Base-by-base conservation (phyloP, 2,888 invertebrate genomes). In the Platycnemis pennipes region DNA sequence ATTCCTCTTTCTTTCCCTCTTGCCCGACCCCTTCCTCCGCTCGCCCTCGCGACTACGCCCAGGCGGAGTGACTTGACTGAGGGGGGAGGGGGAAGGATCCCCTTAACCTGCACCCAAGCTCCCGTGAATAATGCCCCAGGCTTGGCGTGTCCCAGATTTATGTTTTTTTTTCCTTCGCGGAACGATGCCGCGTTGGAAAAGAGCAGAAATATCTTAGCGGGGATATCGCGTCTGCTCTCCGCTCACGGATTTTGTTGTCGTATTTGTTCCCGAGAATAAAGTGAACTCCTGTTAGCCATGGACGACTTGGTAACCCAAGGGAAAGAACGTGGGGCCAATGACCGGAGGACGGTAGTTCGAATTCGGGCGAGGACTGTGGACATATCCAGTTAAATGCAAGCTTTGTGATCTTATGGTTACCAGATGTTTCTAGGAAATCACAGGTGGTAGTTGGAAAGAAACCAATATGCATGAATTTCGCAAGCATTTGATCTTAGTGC, bases 81-180 rank as follows among this genome's bases (percentile, higher is more conserved):
- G 63, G 63, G 63, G 22, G n/a, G 63, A 26, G 26, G 63, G 63
- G 19, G 63, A 53, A 7, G 53, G 19, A 53, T 53, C 63, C 63
- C 8, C 8, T 2, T 26, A 63, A 63, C 22, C 63, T 26, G 63
- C 0, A 7, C 77, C 77, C 77, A 37, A 31, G 37, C 37, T 77
- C 77, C 77, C 77, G 77, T 77, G 77, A 77, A 77, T 77, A 77
- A 77, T 77, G 37, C 37, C 37, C 77, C 77, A 13, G 77, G 31
- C n/a, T 11, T 77, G 31, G 77, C 31, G 77, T 37, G 77, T 31
- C 77, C 37, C 13, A 37, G 77, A 77, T 37, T 37, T 37, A 22
- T 63, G n/a, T n/a, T n/a, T 77, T 77, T 77, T 77, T 37, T 11
- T 13, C 37, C 77, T 63, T 63, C 26, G 31, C 31, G 37, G 77